Evolutionary conservation across 2,797 vertebrate species (phyloP), one percentile per base, ranked within the genome.

Genomic region (Anomalospiza imberbis): DNA sequence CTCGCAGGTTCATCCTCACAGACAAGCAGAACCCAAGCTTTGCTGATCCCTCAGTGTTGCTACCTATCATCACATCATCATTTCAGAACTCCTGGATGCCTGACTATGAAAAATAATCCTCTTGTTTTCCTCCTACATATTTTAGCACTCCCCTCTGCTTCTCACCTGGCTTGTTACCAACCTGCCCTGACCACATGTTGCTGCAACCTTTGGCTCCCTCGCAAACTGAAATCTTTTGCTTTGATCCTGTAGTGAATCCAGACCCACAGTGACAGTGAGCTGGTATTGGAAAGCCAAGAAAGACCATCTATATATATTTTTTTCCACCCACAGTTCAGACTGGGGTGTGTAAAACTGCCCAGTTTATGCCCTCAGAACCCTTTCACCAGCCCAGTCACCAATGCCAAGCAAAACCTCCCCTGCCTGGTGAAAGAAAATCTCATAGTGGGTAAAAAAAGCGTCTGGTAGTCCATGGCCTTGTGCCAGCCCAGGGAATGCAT

Each of bases 321-420:
- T 25, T 45, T 32, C 0, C 6, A 4, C 2, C 2, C n/a, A 8
- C 15, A 51, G 6, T 22, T 79, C 26, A 31, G 11, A 32, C 29
- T 17, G 32, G 18, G 8, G 19, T n/a, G 12, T 17, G 6, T 42
- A 42, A 48, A 88, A 53, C 32, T 45, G 20, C 54, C 62, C 48
- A 57, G 14, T 14, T 82, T 10, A 36, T 19, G 18, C 25, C 36
- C 66, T 44, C 4, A 8, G 34, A 85, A 54, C 25, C 5, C 22
- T 20, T 51, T 45, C 21, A 18, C n/a, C 67, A 75, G 54, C n/a
- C 45, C 62, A 6, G 25, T 5, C 36, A 47, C 2, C 3, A 67
- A 65, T 7, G 10, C 60, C 36, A 54, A 81, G 71, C 24, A n/a
- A 26, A 29, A 34, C 5, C 9, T 50, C 3, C 32, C 10, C 66